These are phyloP conservation scores for Sphinx pinastri DNA, from an alignment of 2,888 invertebrate genomes.

Conservation along the genomic window DNA sequence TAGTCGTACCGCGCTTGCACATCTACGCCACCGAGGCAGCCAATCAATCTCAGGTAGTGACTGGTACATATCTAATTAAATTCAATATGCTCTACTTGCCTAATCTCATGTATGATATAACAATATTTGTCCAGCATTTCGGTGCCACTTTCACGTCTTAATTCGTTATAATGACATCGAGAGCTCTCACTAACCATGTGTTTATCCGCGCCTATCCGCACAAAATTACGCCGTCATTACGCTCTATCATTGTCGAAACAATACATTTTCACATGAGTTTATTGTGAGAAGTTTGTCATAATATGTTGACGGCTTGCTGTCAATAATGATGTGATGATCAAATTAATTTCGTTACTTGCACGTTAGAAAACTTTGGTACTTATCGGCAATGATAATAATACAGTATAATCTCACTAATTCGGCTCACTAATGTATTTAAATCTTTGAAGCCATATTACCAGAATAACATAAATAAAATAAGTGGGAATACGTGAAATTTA, in stretches of 20 bases:
- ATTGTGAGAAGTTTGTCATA: slow-evolving; percentile 4
- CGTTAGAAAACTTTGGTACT: neutral
- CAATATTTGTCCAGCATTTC: neutral
- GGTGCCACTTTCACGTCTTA: neutral
- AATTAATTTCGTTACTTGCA: neutral
- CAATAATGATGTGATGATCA: neutral
- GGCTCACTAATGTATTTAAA: too few species aligned
- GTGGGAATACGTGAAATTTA: too few species aligned
- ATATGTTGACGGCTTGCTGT: neutral
- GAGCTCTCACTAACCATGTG: neutral
- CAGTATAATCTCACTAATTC: too few species aligned
- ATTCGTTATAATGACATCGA: neutral
- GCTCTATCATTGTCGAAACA: slow-evolving; percentile 12
- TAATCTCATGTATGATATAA: too few species aligned
- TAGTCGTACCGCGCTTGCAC: too few species aligned
- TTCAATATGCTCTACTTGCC: too few species aligned
- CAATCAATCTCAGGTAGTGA: too few species aligned
- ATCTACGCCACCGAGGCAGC: too few species aligned
- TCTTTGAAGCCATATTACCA: too few species aligned
- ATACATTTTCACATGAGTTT: slow-evolving; percentile 6
- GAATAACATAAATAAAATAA: too few species aligned
- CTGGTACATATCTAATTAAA: too few species aligned
- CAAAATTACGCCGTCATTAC: neutral
- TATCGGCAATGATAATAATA: too few species aligned
- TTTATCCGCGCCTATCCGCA: neutral